A percentile compares a stretch with the other conserved stretches of the same genome.
Evolutionary conservation across 2,888 invertebrate species (phyloP).

Genomic region (Horisme vitalbata): DNA sequence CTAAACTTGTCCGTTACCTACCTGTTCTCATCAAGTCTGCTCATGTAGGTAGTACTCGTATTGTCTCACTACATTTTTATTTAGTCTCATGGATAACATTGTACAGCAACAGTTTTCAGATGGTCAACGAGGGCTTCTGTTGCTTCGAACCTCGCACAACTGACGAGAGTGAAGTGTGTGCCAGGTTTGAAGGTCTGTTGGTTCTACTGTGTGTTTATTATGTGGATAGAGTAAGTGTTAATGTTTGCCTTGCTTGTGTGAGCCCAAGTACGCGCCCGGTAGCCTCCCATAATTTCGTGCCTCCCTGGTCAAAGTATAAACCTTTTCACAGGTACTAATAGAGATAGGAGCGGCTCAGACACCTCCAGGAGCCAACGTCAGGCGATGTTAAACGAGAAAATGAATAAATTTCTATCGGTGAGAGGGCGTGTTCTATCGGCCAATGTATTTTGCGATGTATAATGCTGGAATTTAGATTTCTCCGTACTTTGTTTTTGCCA

Average conservation of each 20-base stretch:
- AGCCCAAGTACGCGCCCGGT: slow-evolving; percentile 65
- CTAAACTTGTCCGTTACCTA: slow-evolving; percentile 69
- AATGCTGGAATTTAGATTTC: slow-evolving; percentile 63
- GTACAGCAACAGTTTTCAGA: slow-evolving; percentile 34
- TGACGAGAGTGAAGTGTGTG: slow-evolving; percentile 46
- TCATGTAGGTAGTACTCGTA: slow-evolving; percentile 51
- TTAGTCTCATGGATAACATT: slow-evolving; percentile 30
- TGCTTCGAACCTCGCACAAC: slow-evolving; percentile 33
- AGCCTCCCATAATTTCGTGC: slow-evolving; percentile 41
- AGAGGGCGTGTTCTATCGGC: slow-evolving; percentile 74
- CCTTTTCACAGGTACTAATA: slow-evolving; percentile 81
- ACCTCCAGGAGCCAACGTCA: slow-evolving; percentile 90
- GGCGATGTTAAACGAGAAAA: slow-evolving; percentile 95
- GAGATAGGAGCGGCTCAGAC: slow-evolving; percentile 85
- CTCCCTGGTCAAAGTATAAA: slow-evolving; percentile 68
- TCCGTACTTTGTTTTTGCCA: slow-evolving; percentile 65
- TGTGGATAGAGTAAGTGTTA: slow-evolving; percentile 24
- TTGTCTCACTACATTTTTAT: slow-evolving; percentile 30
- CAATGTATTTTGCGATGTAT: slow-evolving; percentile 42
- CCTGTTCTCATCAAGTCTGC: slow-evolving; percentile 60
- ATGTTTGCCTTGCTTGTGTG: slow-evolving; percentile 27
- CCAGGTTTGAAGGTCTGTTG: slow-evolving; percentile 56
- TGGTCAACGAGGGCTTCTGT: slow-evolving; percentile 25
- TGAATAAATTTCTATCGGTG: slow-evolving; percentile 97
- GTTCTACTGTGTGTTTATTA: slow-evolving; percentile 37